These are phyloP conservation scores for Lutra lutra DNA, from an alignment of 2,797 vertebrate species.

Conservation along the genomic window DNA sequence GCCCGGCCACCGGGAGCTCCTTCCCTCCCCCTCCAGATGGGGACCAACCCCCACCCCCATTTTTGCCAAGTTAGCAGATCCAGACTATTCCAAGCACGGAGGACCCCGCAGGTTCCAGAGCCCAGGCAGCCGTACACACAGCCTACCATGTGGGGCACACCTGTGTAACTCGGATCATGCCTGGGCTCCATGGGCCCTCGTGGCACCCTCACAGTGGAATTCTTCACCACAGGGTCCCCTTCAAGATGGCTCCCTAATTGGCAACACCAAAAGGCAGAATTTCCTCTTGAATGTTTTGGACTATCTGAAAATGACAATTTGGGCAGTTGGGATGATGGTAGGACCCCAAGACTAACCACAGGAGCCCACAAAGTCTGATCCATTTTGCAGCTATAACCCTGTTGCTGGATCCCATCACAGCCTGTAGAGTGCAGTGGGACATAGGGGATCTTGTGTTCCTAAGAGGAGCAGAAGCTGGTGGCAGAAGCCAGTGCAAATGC, in stretches of 20 bases:
- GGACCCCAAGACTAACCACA: neutral
- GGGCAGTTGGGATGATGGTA: neutral
- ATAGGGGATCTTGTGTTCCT: neutral
- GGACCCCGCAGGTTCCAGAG: constrained; percentile 50
- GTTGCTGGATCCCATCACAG: neutral
- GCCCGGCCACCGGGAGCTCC: constrained; percentile 49
- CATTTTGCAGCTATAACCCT: neutral
- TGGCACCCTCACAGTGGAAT: neutral
- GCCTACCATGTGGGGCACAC: constrained; percentile 55
- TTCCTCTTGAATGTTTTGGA: neutral
- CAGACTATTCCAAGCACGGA: constrained; percentile 43
- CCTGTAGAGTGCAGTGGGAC: neutral
- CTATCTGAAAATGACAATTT: neutral
- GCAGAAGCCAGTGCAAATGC: neutral
- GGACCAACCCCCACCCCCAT: constrained; percentile 25
- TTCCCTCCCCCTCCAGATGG: constrained; percentile 68
- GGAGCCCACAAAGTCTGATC: neutral
- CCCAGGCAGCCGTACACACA: constrained; percentile 27
- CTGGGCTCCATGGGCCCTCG: constrained; percentile 21
- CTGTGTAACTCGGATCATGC: constrained; percentile 51
- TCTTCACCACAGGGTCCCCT: neutral
- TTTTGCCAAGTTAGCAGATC: constrained; percentile 73
- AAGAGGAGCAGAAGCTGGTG: neutral
- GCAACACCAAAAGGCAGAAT: neutral
- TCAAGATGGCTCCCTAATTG: neutral